Evolutionary conservation across 2,113 vertebrate species (phyloP).

Genomic region (Acanthochromis polyacanthus): DNA sequence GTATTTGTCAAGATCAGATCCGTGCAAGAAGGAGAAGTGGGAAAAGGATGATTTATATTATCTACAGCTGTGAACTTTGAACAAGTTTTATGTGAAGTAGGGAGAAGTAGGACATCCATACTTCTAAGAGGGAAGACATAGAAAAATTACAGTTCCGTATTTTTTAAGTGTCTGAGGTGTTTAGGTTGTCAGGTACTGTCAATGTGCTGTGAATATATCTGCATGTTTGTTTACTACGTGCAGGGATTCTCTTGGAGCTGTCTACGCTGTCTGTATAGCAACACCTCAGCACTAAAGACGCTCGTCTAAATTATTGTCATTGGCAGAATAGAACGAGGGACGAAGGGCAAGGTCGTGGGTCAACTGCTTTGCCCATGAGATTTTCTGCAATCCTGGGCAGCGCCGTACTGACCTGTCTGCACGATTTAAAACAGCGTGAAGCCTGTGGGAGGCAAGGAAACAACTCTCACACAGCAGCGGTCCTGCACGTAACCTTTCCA

Average conservation of each 20-base stretch:
- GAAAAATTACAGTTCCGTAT: not conserved
- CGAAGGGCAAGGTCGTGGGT: slow-evolving; percentile 49
- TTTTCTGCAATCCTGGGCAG: slow-evolving; percentile 29
- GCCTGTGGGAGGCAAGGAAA: slow-evolving; percentile 25
- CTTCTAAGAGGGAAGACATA: not conserved
- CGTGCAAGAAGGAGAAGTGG: not conserved
- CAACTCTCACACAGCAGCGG: slow-evolving; percentile 26
- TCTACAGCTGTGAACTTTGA: not conserved
- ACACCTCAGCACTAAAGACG: slow-evolving; percentile 2
- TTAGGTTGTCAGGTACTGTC: not conserved
- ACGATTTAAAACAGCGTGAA: slow-evolving; percentile 54
- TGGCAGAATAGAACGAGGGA: slow-evolving; percentile 22
- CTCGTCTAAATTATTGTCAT: slow-evolving; percentile 15
- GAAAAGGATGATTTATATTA: not conserved
- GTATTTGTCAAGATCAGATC: slow-evolving; percentile 22
- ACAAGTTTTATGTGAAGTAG: too few species aligned
- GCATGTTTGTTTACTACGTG: not conserved
- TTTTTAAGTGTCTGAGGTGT: not conserved
- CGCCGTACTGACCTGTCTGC: slow-evolving; percentile 23
- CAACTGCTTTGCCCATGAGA: slow-evolving; percentile 51
- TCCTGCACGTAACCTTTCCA: slow-evolving; percentile 37
- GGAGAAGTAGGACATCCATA: not conserved
- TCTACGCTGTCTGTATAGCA: not conserved
- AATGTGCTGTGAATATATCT: not conserved
- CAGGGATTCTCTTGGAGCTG: not conserved